Evolutionary conservation across 1,140 invertebrate genomes (phyloP).

Genomic region (Anadara kagoshimensis): DNA sequence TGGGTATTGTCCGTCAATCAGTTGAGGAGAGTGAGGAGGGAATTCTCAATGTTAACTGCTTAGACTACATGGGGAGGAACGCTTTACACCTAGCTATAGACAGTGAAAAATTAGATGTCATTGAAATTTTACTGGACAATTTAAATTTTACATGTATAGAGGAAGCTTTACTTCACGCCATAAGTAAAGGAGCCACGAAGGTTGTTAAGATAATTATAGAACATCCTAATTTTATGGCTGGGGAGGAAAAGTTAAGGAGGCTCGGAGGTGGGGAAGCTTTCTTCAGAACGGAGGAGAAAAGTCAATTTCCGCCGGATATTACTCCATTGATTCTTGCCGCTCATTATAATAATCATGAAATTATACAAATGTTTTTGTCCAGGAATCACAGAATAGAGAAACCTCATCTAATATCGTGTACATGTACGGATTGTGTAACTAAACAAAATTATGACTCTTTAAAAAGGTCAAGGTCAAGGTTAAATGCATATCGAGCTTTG

Average conservation of each 20-base stretch:
- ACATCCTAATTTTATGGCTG: conserved; percentile 72
- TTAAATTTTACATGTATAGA: conserved; percentile 70
- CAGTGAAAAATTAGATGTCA: conserved; percentile 70
- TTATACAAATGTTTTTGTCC: conserved; percentile 73
- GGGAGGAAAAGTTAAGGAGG: conserved; percentile 67
- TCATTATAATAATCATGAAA: conserved; percentile 73
- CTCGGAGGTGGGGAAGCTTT: conserved; percentile 68
- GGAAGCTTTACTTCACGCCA: conserved; percentile 72
- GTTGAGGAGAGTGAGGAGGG: conserved; percentile 63
- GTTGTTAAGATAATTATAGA: conserved; percentile 72
- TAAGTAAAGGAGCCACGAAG: conserved; percentile 71
- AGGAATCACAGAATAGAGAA: conserved; percentile 72
- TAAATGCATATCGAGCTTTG: conserved; percentile 73
- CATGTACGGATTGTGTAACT: conserved; percentile 77
- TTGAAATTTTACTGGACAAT: conserved; percentile 68
- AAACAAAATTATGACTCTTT: conserved; percentile 72
- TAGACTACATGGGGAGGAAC: conserved; percentile 71
- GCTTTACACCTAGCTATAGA: conserved; percentile 72
- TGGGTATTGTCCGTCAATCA: conserved; percentile 66
- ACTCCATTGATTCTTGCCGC: conserved; percentile 73
- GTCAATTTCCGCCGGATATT: conserved; percentile 70
- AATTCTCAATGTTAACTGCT: conserved; percentile 66
- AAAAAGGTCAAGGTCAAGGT: conserved; percentile 68
- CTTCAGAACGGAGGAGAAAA: conserved; percentile 68
- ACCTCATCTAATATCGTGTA: conserved; percentile 79